phyloP scores from a whole-genome alignment of 2,797 vertebrate genomes.

The Acanthurus lineatus region DNA sequence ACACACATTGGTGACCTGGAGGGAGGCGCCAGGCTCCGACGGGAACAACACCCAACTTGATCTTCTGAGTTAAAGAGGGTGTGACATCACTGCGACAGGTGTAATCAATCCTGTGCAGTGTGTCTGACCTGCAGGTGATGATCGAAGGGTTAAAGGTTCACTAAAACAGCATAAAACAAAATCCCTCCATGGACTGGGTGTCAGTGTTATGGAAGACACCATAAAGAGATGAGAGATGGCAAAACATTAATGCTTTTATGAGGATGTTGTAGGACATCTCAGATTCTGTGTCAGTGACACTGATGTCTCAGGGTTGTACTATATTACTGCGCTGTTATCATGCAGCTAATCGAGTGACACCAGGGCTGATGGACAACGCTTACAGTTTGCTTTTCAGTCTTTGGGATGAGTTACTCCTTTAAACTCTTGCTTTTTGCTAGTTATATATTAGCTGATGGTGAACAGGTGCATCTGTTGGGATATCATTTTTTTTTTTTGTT shows the following conservation, averaged over 20 bases:
- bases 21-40: not conserved
- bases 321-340: not conserved
- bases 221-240: too few relatives aligned
- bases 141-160: too few relatives aligned
- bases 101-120: not conserved
- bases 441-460: constrained; percentile 26
- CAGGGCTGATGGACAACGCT: not conserved
- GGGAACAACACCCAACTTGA: not conserved
- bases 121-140: not conserved
- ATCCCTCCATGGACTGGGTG: too few relatives aligned
- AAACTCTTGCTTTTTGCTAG: constrained; percentile 27
- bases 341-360: not conserved
- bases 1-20: not conserved
- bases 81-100: not conserved
- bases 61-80: too few relatives aligned
- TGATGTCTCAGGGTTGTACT: not conserved
- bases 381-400: too few relatives aligned
- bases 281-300: not conserved
- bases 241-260: not conserved
- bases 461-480: constrained; percentile 22
- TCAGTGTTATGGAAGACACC: too few relatives aligned
- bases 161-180: too few relatives aligned
- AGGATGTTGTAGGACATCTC: not conserved
- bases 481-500: not conserved
- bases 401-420: not conserved